phyloP scores from a whole-genome alignment of 2,888 invertebrate genomes.

The Antheraea yamamai region DNA sequence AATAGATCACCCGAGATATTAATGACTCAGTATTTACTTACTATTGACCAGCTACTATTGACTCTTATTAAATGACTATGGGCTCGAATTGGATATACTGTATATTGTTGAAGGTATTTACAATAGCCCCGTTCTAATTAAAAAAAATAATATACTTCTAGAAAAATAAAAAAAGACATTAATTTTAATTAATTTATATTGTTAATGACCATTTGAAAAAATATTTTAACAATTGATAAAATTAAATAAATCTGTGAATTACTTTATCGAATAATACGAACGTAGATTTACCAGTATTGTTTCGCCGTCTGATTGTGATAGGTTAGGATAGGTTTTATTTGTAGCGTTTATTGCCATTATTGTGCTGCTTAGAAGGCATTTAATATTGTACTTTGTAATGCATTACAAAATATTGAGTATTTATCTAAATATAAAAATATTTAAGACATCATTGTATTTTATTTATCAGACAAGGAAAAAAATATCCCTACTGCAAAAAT shows the following conservation, averaged over 20 bases:
- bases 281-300: neutral
- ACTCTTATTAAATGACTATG: no score
- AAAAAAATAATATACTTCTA: no score
- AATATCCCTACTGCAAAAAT: no score
- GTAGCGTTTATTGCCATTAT: neutral
- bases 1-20: no score
- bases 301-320: neutral
- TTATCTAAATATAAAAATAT: conserved; percentile 14
- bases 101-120: no score
- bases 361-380: conserved; percentile 6
- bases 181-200: no score
- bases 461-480: neutral
- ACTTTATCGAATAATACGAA: neutral
- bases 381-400: conserved; percentile 11
- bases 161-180: no score
- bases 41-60: no score
- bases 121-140: no score
- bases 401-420: conserved; percentile 13
- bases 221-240: neutral
- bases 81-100: no score
- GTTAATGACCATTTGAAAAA: no score
- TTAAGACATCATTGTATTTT: conserved; percentile 10
- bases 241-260: neutral
- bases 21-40: no score
- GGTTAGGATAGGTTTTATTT: neutral